Evolutionary conservation across 30 jellyfish, hydroid and myxozoan genomes (phyloP), one percentile per base, ranked within the genome.

Genomic region (Sanderia malayensis): DNA sequence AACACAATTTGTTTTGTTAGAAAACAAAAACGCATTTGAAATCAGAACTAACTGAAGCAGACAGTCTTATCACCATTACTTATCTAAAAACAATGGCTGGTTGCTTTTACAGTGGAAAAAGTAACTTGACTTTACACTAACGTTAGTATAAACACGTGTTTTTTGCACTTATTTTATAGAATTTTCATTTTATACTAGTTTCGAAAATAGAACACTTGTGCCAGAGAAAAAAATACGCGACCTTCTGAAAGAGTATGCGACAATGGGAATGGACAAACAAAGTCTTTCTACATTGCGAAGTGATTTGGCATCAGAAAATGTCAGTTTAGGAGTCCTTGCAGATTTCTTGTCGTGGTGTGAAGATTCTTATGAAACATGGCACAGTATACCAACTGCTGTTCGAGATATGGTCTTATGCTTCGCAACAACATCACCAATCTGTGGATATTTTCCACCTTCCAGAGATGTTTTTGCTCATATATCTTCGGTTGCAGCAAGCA

Each of bases 361-460:
- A 33, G 18, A 21, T 1, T 24, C 75, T 15, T 63, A 24, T 25
- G 61, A 63, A 9, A 24, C 59, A 30, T 30, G 53, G 75, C 57
- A 63, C 60, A 24, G 23, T 55, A 63, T 30, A 4, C 75, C 75
- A 30, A 25, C 26, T 15, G 28, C 75, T 15, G 31, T 63, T 6
- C 15, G 18, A 22, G 75, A 63, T 22, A 6, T 63, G 49, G 57
- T 63, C 9, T 22, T 3, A 22, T 63, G 75, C 13, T 63, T 63
- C 58, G 0, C 75, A 2, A 0, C 17, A 7, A 18, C 27, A 0
- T 63, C 57, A 9, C 61, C 61, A 13, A 30, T 63, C 1, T 0
- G 28, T 23, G 26, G 57, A 17, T 62, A 62, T 28, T 62, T 24
- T 17, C 75, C 75, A 17, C 31, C 75, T 4, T 25, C 75, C 26